Conservation (phyloP, 2,797 vertebrate genomes). For the Neomorphus geoffroyi region DNA sequence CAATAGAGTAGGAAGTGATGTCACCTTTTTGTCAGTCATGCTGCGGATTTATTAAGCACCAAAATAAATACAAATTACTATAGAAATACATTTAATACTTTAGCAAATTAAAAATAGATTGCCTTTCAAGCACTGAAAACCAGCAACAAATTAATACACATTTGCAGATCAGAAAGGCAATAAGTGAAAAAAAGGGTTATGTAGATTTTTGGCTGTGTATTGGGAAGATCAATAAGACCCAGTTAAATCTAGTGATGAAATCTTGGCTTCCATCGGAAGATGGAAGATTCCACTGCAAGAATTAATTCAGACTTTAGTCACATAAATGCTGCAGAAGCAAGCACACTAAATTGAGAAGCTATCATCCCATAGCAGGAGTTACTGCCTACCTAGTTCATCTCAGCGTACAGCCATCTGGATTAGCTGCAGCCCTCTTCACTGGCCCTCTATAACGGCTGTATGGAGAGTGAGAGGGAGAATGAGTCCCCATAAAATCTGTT, state of each 20-base stretch:
- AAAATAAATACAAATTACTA: conserved; percentile 46
- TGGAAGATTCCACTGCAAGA: too few species aligned
- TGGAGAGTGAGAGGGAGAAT: not conserved
- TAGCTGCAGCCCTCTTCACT: not conserved
- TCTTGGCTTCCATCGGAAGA: not conserved
- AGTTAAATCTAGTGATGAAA: not conserved
- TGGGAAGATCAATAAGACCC: not conserved
- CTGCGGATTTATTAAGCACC: not conserved
- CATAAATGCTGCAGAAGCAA: not conserved
- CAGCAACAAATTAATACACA: not conserved
- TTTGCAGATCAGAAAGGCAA: not conserved
- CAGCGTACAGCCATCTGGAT: not conserved
- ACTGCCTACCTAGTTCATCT: not conserved
- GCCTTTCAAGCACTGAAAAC: conserved; percentile 19
- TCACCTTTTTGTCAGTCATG: conserved; percentile 7
- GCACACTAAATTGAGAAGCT: not conserved
- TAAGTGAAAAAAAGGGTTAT: not conserved
- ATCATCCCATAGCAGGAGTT: not conserved
- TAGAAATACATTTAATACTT: conserved; percentile 15
- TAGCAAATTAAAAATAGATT: conserved; percentile 31
- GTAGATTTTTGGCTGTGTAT: not conserved
- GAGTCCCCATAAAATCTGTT: not conserved
- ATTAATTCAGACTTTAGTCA: not conserved
- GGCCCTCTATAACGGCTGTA: not conserved
- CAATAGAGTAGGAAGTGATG: not conserved